These are phyloP conservation scores for Gracilinanus agilis DNA, from an alignment of 2,113 vertebrate genomes.

Conservation along the genomic window DNA sequence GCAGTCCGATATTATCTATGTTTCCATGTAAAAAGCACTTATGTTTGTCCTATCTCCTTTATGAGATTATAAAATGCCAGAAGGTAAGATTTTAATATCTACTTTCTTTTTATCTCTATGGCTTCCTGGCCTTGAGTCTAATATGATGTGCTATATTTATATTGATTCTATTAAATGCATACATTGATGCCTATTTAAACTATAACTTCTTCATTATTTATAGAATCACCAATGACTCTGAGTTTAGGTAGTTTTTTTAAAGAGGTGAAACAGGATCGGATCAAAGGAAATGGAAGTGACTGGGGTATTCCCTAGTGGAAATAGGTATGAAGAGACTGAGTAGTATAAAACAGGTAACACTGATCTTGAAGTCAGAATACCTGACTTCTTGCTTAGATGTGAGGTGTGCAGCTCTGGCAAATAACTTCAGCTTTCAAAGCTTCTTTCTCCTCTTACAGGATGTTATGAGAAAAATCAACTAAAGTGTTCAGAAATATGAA, in stretches of 20 bases:
- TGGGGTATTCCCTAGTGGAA: not conserved
- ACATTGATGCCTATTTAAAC: not conserved
- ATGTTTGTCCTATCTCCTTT: not conserved
- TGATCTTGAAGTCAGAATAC: not conserved
- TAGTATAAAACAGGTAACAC: not conserved
- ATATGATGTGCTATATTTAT: not conserved
- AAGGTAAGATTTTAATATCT: not conserved
- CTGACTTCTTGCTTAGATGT: not conserved
- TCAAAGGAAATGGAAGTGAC: not conserved
- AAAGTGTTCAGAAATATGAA: not conserved
- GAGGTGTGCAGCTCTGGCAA: not conserved
- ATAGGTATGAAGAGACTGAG: not conserved
- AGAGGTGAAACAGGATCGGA: not conserved
- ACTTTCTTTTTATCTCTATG: not conserved
- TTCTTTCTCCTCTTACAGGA: not conserved
- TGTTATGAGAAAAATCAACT: not conserved
- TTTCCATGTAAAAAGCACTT: conserved; percentile 18
- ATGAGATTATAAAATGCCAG: not conserved
- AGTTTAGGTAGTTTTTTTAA: not conserved
- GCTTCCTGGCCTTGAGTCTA: not conserved
- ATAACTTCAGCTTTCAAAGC: not conserved
- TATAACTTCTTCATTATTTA: not conserved
- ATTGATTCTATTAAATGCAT: not conserved
- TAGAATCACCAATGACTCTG: not conserved
- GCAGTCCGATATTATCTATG: conserved; percentile 10